phyloP scores from a whole-genome alignment of 2,888 invertebrate species.

The Pammene fasciana region DNA sequence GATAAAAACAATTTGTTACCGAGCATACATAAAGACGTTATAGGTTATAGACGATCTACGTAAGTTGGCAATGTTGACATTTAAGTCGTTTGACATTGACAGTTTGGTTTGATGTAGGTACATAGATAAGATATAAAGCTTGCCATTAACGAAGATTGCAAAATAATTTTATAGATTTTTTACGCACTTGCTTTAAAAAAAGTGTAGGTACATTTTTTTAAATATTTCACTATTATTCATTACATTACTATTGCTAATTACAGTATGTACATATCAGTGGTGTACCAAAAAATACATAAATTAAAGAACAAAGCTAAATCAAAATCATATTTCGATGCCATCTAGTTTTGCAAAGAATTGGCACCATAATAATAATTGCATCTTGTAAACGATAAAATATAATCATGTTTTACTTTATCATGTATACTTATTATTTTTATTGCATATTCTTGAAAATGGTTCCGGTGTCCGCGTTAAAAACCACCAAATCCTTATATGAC shows the following conservation, averaged over 20 bases:
- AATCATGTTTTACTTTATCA: background rate
- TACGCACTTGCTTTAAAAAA: too few species aligned
- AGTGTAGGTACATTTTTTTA: background rate
- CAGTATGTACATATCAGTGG: too few species aligned
- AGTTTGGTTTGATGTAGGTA: background rate
- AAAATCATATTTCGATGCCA: constrained; percentile 19
- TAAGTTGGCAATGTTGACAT: constrained; percentile 26
- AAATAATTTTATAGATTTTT: background rate
- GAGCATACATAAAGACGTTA: constrained; percentile 19
- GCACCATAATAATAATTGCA: background rate
- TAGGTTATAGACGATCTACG: constrained; percentile 38
- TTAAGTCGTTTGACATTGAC: constrained; percentile 35
- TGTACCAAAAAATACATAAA: too few species aligned
- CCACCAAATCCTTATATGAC: constrained; percentile 62
- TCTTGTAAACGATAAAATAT: background rate
- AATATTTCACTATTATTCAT: too few species aligned
- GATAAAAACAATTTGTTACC: constrained; percentile 35
- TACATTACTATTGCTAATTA: too few species aligned
- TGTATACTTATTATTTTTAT: background rate
- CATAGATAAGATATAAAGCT: constrained; percentile 20
- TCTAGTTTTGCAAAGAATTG: constrained; percentile 21
- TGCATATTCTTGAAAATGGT: background rate
- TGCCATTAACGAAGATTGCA: constrained; percentile 11
- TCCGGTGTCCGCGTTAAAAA: background rate
- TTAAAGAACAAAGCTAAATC: too few species aligned